These are phyloP conservation scores for Mimas tiliae DNA, from an alignment of 2,888 invertebrate species.

Conservation along the genomic window DNA sequence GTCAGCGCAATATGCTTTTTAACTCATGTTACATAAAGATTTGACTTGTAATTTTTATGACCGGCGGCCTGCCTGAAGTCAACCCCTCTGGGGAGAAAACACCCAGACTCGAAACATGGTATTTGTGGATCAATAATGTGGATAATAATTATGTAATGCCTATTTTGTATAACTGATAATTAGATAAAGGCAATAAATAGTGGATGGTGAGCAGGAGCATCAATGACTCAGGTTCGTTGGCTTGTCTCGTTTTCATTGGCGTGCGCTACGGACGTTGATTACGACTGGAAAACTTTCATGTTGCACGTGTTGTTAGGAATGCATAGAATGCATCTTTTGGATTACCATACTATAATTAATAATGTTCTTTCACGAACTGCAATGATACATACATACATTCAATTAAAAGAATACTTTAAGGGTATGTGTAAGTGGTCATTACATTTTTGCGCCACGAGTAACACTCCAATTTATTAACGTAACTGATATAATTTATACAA, in stretches of 20 bases:
- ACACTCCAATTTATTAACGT: no score
- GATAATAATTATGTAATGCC: neutral
- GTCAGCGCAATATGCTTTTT: no score
- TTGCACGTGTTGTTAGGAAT: slow-evolving; percentile 45
- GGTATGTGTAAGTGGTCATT: neutral
- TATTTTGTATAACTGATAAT: slow-evolving; percentile 1
- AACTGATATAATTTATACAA: no score
- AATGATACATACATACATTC: neutral
- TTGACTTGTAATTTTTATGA: no score
- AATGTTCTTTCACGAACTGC: neutral
- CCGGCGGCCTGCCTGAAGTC: no score
- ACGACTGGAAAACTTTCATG: slow-evolving; percentile 67
- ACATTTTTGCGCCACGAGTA: no score
- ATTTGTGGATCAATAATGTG: no score
- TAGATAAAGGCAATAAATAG: slow-evolving; percentile 6
- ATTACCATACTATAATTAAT: neutral
- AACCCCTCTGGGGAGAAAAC: no score
- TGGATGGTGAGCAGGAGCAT: neutral
- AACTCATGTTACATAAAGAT: no score
- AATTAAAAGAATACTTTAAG: neutral
- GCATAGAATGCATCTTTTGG: slow-evolving; percentile 22
- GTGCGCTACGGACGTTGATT: slow-evolving; percentile 56
- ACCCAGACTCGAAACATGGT: no score
- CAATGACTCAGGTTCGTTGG: slow-evolving; percentile 60
- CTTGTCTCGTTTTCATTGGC: slow-evolving; percentile 79